Conservation (phyloP, 2,888 invertebrate species). For the Lepidochitona cinerea region DNA sequence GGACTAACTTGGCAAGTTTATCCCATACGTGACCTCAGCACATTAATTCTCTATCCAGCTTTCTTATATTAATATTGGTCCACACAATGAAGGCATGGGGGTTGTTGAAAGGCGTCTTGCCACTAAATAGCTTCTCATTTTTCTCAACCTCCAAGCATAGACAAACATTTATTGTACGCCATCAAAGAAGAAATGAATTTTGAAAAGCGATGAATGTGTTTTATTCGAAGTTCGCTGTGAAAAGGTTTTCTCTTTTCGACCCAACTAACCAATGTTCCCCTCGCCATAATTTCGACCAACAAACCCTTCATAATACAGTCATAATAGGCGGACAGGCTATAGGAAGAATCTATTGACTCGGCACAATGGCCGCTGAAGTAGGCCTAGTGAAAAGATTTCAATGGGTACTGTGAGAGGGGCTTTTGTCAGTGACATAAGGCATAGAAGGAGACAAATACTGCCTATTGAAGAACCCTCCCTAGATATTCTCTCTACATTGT, state of each 20-base stretch:
- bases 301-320: not conserved
- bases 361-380: constrained; percentile 49
- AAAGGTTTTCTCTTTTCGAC: not conserved
- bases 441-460: constrained; percentile 59
- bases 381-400: constrained; percentile 39
- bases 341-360: constrained; percentile 41
- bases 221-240: not conserved
- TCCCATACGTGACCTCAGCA: not conserved
- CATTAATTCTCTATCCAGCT: not conserved
- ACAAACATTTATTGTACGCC: constrained; percentile 3
- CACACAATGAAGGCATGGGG: not conserved
- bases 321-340: constrained; percentile 1
- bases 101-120: not conserved
- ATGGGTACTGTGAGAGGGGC: constrained; percentile 45
- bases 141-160: not conserved
- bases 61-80: not conserved
- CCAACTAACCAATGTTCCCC: not conserved
- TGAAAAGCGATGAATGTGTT: not conserved
- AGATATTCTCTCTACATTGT: constrained; percentile 58
- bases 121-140: constrained; percentile 7
- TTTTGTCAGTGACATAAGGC: constrained; percentile 62
- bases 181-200: constrained; percentile 7
- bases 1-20: not conserved
- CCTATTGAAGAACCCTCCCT: constrained; percentile 58
- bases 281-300: constrained; percentile 3